Percentiles rank a stretch among this genome's conserved stretches.
Evolutionary conservation across 2,113 vertebrate species (phyloP).

Genomic region (Strix uralensis): DNA sequence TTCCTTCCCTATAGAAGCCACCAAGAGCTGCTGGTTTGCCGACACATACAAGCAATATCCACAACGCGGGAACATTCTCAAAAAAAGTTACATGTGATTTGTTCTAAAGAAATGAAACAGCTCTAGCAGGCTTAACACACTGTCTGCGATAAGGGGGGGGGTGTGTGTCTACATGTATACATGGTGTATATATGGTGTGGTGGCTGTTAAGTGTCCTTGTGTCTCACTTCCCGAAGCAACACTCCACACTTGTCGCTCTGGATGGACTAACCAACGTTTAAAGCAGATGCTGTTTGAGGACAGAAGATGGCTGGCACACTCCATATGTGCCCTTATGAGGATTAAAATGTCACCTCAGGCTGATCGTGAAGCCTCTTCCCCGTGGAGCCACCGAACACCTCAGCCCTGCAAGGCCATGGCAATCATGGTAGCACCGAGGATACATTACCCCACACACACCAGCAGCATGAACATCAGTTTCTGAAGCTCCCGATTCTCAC

Average conservation of each 20-base stretch:
- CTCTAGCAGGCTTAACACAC: neutral
- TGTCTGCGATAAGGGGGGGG: fast-evolving
- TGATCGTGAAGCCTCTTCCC: neutral
- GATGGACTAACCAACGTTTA: neutral
- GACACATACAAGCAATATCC: fast-evolving
- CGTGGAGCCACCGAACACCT: neutral
- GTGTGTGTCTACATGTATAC: too few relatives aligned
- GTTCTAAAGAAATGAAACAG: neutral
- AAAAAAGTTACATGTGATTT: neutral
- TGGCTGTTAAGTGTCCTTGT: neutral
- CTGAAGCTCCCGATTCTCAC: neutral
- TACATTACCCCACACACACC: neutral
- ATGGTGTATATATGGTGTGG: neutral
- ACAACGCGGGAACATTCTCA: neutral
- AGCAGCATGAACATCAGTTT: neutral
- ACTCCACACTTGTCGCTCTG: neutral
- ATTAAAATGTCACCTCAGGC: conserved; percentile 15
- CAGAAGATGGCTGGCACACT: neutral
- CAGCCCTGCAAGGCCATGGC: neutral
- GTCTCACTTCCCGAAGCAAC: neutral
- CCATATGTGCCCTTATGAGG: neutral
- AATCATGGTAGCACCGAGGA: fast-evolving
- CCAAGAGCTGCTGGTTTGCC: neutral
- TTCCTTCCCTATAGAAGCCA: neutral
- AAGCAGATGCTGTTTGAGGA: neutral